phyloP scores from a whole-genome alignment of 2,888 invertebrate species.

The Busseola fusca region DNA sequence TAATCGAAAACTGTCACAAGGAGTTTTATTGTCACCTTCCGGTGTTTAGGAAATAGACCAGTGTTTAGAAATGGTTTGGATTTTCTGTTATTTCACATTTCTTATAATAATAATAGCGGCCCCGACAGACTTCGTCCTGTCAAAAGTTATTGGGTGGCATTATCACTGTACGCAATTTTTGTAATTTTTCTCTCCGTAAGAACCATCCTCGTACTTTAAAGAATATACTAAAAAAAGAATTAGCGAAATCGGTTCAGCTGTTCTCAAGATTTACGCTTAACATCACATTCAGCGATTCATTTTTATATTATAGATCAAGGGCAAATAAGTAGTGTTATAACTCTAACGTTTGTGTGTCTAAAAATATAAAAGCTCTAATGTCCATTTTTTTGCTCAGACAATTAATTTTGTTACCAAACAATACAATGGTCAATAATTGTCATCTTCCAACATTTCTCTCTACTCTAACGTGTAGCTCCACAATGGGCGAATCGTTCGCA shows the following conservation, averaged over 20 bases:
- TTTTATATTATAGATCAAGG: no score
- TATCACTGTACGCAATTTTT: no score
- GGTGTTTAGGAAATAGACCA: conserved; percentile 36
- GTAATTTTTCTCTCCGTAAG: no score
- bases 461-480: conserved; percentile 38
- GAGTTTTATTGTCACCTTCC: conserved; percentile 60
- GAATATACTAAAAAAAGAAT: no score
- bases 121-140: no score
- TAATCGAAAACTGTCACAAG: conserved; percentile 64
- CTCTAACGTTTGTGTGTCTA: background rate
- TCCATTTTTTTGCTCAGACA: conserved; percentile 24
- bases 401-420: conserved; percentile 50
- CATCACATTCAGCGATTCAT: no score
- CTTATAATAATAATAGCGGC: no score
- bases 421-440: conserved; percentile 50
- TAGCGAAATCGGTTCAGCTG: no score
- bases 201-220: no score
- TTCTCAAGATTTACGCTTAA: no score
- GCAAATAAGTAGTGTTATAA: background rate
- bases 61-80: conserved; percentile 31
- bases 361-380: conserved; percentile 18
- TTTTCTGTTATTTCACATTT: background rate
- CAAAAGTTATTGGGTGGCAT: no score
- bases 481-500: conserved; percentile 62
- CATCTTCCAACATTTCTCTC: conserved; percentile 48